Evolutionary conservation across 1,140 invertebrate genomes (phyloP).

Genomic region (Dolichoris vasculosae): DNA sequence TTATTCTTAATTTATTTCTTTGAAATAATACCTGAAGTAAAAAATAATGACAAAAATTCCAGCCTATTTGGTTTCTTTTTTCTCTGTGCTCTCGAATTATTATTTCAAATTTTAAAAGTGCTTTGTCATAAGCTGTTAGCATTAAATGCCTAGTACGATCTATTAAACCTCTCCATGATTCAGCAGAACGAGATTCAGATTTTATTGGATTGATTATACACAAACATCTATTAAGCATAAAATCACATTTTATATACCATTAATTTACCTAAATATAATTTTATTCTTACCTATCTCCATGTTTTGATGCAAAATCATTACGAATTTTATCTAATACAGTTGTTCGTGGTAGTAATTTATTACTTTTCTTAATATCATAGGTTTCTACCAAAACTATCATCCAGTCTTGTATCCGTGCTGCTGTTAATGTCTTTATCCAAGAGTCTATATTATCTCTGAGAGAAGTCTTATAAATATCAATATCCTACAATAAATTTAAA

Average conservation of each 20-base stretch:
- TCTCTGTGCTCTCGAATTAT: constrained; percentile 92
- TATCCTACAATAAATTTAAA: constrained; percentile 80
- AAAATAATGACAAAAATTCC: constrained; percentile 97
- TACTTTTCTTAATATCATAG: constrained; percentile 92
- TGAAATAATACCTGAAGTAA: constrained; percentile 83
- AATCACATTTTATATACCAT: constrained; percentile 46
- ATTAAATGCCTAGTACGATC: constrained; percentile 88
- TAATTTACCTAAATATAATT: constrained; percentile 38
- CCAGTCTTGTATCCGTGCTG: constrained; percentile 90
- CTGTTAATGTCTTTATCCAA: constrained; percentile 88
- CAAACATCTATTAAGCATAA: constrained; percentile 82
- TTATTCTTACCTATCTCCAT: constrained; percentile 81
- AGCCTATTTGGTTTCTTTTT: constrained; percentile 90
- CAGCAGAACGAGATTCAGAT: constrained; percentile 89
- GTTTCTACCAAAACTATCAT: constrained; percentile 94
- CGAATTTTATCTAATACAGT: constrained; percentile 96
- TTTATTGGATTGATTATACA: constrained; percentile 93
- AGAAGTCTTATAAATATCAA: constrained; percentile 90
- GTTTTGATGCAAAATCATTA: constrained; percentile 93
- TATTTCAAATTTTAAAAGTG: constrained; percentile 91
- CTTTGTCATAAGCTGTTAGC: constrained; percentile 90
- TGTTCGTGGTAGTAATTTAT: constrained; percentile 93
- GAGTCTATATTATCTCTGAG: constrained; percentile 90
- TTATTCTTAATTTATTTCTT: neutral
- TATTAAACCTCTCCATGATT: constrained; percentile 91